These are phyloP conservation scores for Carpatolechia fugitivella DNA, from an alignment of 2,888 invertebrate genomes.

Conservation along the genomic window DNA sequence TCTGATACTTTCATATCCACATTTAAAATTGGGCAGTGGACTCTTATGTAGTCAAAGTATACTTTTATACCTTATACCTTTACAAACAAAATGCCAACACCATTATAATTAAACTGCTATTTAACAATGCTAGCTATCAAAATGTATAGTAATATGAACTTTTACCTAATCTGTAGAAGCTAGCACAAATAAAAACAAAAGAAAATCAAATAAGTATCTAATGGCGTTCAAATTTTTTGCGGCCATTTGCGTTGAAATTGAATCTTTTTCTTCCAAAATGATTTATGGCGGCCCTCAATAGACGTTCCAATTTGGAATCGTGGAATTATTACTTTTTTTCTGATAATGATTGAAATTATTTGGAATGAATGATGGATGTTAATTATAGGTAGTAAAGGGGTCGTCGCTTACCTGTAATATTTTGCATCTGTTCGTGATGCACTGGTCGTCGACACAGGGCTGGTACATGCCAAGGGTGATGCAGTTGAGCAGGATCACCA, in stretches of 20 bases:
- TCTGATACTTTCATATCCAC: no score
- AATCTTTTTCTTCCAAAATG: slow-evolving; percentile 10
- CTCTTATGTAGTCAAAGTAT: no score
- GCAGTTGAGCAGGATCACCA: slow-evolving; percentile 98
- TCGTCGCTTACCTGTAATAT: slow-evolving; percentile 89
- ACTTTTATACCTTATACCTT: no score
- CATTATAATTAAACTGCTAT: no score
- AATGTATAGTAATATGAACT: no score
- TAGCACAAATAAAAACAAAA: slow-evolving; percentile 10
- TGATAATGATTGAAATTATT: background rate
- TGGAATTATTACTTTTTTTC: slow-evolving; percentile 1
- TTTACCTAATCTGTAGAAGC: background rate
- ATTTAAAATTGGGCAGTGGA: no score
- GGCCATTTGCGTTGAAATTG: slow-evolving; percentile 16
- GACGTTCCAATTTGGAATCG: background rate
- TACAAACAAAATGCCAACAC: no score
- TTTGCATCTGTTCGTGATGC: slow-evolving; percentile 92
- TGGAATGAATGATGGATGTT: background rate
- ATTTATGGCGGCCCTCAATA: slow-evolving; percentile 1
- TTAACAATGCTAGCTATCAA: no score
- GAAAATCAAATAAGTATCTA: slow-evolving; percentile 7
- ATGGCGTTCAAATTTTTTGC: background rate
- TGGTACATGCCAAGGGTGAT: slow-evolving; percentile 99
- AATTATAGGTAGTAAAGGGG: background rate
- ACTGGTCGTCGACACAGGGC: slow-evolving; percentile 97